Evolutionary conservation across 2,797 vertebrate species (phyloP), one percentile per base, ranked within the genome.

Genomic region (Melanotaenia maccullochi): DNA sequence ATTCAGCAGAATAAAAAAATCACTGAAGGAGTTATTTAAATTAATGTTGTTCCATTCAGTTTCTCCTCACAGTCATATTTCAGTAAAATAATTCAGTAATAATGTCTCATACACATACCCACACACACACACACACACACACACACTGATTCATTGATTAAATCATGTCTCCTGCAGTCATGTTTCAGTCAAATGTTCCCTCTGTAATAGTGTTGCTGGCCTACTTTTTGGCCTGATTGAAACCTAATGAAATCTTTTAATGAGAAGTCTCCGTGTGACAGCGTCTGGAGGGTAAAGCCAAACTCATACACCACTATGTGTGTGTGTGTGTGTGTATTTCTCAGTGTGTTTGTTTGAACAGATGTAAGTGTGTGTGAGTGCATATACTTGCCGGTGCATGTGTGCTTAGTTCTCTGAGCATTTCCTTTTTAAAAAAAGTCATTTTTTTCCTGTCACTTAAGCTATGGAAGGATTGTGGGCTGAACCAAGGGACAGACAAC

Each of bases 241-340:
- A 89, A 82, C 82, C 81, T 85, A 90, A 92, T 92, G 85, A 87
- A 88, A 87, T 87, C 68, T 88, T 91, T 86, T 87, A 92, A 90
- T 89, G 89, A 92, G 88, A 67, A 67, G 76, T 75, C 65, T 82
- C 65, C 70, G 60, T 81, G 52, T 82, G 81, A 75, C 73, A 85
- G 78, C 60, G 70, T 88, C 85, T 81, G 75, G 73, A 87, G 86
- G 78, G 68, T 22, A 9, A 72, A 47, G 56, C 78, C 71, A 57
- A 75, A 68, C 69, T 78, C 59, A 64, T 70, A 79, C 64, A 71
- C 30, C 55, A 36, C 40, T n/a, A 0, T 64, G 22, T 63, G 44
- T 49, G 6, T 1, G 59, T 33, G 60, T 51, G 57, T 51, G 57
- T 61, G 22, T 54, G 30, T 69, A 61, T 61, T 5, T 55, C 51